Evolutionary conservation across 2,113 vertebrate genomes (phyloP).

Genomic region (Tauraco erythrolophus): DNA sequence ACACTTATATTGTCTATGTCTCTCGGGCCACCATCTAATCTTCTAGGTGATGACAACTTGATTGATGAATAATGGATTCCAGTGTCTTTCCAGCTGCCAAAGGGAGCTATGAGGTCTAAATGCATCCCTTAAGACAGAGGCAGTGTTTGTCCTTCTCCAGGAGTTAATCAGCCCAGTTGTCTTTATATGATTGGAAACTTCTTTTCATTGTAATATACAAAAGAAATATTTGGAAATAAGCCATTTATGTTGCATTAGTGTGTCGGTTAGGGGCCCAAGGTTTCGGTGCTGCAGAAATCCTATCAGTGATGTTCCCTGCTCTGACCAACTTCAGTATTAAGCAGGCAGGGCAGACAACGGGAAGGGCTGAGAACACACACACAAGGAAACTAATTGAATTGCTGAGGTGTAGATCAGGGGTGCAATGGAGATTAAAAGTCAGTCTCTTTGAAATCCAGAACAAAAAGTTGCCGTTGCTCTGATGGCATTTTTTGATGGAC

Average conservation of each 20-base stretch:
- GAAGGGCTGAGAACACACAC: neutral
- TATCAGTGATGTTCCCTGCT: neutral
- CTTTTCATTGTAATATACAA: neutral
- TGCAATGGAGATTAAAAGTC: neutral
- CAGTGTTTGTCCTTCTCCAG: neutral
- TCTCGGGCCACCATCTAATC: slow-evolving; percentile 9
- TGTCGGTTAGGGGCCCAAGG: neutral
- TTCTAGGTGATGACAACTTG: slow-evolving; percentile 24
- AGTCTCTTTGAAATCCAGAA: neutral
- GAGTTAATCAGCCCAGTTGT: neutral
- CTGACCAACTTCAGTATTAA: neutral
- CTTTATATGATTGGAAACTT: neutral
- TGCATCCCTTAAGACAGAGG: neutral
- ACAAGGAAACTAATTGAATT: neutral
- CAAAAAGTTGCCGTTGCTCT: neutral
- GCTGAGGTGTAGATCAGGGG: neutral
- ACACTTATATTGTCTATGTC: neutral
- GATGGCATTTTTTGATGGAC: neutral
- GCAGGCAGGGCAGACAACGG: neutral
- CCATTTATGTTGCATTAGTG: neutral
- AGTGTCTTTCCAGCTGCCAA: neutral
- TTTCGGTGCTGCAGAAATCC: neutral
- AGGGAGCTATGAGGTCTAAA: neutral
- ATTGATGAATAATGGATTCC: slow-evolving; percentile 31
- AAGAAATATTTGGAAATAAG: neutral